These are phyloP conservation scores for Cheilosia vulpina DNA, from an alignment of 2,888 invertebrate genomes.

Conservation along the genomic window DNA sequence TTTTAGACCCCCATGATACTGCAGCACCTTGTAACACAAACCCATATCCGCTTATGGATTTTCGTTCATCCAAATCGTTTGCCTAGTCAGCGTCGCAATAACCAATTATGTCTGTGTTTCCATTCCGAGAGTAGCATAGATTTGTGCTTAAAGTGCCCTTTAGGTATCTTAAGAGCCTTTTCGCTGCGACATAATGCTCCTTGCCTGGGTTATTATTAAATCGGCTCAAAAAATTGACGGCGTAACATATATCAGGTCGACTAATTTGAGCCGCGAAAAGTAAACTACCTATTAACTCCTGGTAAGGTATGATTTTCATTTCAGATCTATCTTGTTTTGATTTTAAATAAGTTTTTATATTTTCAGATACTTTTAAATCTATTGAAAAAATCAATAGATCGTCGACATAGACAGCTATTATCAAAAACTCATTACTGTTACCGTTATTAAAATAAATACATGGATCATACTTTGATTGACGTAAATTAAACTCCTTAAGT, in stretches of 20 bases:
- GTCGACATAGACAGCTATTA: neutral
- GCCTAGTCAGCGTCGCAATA: neutral
- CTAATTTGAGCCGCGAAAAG: constrained; percentile 16
- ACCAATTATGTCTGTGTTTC: neutral
- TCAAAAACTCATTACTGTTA: neutral
- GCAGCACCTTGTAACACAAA: too few species aligned
- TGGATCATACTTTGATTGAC: neutral
- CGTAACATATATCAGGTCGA: constrained; percentile 20
- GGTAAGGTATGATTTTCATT: neutral
- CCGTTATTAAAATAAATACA: neutral
- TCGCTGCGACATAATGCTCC: too few species aligned
- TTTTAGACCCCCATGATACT: too few species aligned
- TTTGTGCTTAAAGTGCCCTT: too few species aligned
- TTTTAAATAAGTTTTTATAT: neutral
- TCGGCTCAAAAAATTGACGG: constrained; percentile 2
- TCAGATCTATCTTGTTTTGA: neutral
- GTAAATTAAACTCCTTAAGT: neutral
- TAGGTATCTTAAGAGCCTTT: too few species aligned
- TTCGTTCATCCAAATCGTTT: neutral
- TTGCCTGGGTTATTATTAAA: constrained; percentile 3
- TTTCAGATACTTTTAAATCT: neutral
- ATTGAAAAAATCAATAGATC: neutral
- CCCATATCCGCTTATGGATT: constrained; percentile 8
- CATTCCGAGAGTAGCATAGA: too few species aligned
- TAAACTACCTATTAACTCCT: constrained; percentile 7